A percentile compares a stretch with the other conserved stretches of the same genome.
These are phyloP conservation scores for Drepana arcuata DNA, from an alignment of 1,140 invertebrate genomes.

Conservation along the genomic window DNA sequence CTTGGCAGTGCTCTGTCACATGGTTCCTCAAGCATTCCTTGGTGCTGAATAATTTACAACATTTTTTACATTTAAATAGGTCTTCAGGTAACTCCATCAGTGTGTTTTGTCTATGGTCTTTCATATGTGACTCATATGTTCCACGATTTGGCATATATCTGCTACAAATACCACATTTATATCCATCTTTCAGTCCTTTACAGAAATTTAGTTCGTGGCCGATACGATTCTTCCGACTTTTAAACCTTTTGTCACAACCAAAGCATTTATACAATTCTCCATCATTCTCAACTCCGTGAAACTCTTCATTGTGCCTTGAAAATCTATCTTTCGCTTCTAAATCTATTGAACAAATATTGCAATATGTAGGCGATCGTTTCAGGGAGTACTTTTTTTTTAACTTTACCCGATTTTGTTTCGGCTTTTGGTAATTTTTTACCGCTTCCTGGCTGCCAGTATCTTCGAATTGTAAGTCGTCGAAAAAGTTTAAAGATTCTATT, in stretches of 20 bases:
- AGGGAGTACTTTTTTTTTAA: conserved; percentile 22
- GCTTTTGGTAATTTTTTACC: conserved; percentile 4
- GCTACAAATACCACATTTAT: conserved; percentile 39
- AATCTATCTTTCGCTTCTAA: conserved; percentile 24
- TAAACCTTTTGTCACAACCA: conserved; percentile 48
- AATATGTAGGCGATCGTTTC: conserved; percentile 38
- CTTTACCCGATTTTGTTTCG: conserved; percentile 10
- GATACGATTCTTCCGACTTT: conserved; percentile 29
- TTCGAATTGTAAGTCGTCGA: too few species aligned
- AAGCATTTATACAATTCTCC: conserved; percentile 43
- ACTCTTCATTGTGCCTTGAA: conserved; percentile 29
- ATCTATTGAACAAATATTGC: conserved; percentile 41
- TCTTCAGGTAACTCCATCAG: conserved; percentile 27
- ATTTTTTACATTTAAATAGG: conserved; percentile 47
- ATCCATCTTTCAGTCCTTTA: conserved; percentile 50
- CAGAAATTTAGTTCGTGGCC: conserved; percentile 47
- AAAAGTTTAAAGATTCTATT: too few species aligned
- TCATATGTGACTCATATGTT: conserved; percentile 41
- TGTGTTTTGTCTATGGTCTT: conserved; percentile 35
- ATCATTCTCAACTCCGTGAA: conserved; percentile 38
- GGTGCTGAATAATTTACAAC: conserved; percentile 31
- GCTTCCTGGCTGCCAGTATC: too few species aligned
- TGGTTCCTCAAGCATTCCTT: conserved; percentile 32
- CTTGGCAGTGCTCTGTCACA: conserved; percentile 26
- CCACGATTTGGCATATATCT: conserved; percentile 38